A percentile compares a stretch with the other conserved stretches of the same genome.
phyloP scores from a whole-genome alignment of 1,140 invertebrate genomes.

The Tribolium madens region DNA sequence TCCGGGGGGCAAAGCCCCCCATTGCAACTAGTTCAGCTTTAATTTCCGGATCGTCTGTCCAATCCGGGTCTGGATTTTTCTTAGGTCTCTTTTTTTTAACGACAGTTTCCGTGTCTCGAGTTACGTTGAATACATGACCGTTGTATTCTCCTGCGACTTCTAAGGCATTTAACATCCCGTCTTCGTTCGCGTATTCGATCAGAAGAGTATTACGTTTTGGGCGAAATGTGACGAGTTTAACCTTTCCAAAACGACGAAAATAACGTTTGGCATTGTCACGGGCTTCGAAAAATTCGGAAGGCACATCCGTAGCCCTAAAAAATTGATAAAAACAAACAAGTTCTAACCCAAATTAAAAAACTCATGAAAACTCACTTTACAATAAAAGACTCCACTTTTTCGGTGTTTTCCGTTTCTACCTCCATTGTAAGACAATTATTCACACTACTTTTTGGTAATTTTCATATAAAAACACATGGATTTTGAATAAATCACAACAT shows the following conservation, averaged over 20 bases:
- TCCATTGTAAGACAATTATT: too few species aligned
- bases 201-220: constrained; percentile 72
- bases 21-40: constrained; percentile 70
- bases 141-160: constrained; percentile 71
- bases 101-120: constrained; percentile 11
- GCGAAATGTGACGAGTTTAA: constrained; percentile 72
- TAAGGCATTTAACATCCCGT: constrained; percentile 70
- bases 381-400: too few species aligned
- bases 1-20: constrained; percentile 60
- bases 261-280: constrained; percentile 72
- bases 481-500: too few species aligned
- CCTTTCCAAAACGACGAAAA: constrained; percentile 74
- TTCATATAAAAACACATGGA: too few species aligned
- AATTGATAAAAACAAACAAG: background rate
- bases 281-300: constrained; percentile 72
- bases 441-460: too few species aligned
- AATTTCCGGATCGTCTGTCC: constrained; percentile 69
- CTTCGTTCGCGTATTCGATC: constrained; percentile 72
- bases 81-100: constrained; percentile 10
- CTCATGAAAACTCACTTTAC: too few species aligned
- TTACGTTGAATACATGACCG: constrained; percentile 72
- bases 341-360: too few species aligned
- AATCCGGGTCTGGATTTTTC: constrained; percentile 66
- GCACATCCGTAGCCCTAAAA: constrained; percentile 74
- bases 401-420: too few species aligned